phyloP scores from a whole-genome alignment of 2,113 vertebrate genomes.

The Myanophis thanlyinensis region DNA sequence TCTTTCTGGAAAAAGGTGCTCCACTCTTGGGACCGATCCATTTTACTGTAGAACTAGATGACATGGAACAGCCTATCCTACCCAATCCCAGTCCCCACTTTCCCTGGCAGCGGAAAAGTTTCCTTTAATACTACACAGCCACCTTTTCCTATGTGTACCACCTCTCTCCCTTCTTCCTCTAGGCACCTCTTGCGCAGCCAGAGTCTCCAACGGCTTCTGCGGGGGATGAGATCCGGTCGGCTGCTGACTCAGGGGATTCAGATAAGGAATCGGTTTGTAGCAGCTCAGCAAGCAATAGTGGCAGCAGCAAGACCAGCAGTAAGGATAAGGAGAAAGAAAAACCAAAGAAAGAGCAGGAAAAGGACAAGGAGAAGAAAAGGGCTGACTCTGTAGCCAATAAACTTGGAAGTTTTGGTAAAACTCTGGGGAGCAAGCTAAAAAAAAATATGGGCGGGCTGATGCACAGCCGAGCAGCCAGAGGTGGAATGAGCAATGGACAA shows the following conservation, averaged over 20 bases:
- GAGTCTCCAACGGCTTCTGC: conserved; percentile 92
- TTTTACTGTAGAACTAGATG: background rate
- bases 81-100: background rate
- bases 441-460: conserved; percentile 96
- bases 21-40: background rate
- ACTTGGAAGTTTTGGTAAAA: conserved; percentile 95
- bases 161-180: background rate
- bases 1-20: background rate
- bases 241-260: conserved; percentile 88
- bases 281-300: conserved; percentile 83
- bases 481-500: conserved; percentile 60
- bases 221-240: conserved; percentile 85
- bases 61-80: background rate
- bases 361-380: conserved; percentile 85
- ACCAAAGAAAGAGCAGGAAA: conserved; percentile 75
- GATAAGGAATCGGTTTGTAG: conserved; percentile 97
- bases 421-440: conserved; percentile 91
- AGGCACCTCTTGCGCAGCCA: conserved; percentile 92
- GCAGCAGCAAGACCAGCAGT: conserved; percentile 44
- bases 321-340: conserved; percentile 74
- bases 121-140: background rate
- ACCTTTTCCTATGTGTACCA: too few relatives aligned
- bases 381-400: conserved; percentile 96
- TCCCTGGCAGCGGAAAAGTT: background rate
- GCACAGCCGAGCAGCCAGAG: conserved; percentile 77